Evolutionary conservation across 2,797 vertebrate genomes (phyloP).

Genomic region (Rhabdophis nuchalis): DNA sequence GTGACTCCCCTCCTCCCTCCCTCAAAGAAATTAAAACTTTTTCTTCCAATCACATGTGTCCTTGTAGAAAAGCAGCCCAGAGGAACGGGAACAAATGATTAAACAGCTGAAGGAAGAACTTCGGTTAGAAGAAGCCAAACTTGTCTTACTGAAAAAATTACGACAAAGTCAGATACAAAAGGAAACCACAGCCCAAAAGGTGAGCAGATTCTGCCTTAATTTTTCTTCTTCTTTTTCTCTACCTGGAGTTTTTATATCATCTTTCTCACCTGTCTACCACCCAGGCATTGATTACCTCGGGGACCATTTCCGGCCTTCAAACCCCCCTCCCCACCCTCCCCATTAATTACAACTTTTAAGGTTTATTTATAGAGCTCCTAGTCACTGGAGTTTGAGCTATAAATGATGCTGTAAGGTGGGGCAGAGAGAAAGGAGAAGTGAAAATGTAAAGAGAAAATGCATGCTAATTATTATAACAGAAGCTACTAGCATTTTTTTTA

Average conservation of each 20-base stretch:
- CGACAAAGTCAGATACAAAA: slow-evolving; percentile 98
- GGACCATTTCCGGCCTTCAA: not conserved
- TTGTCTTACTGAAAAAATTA: slow-evolving; percentile 93
- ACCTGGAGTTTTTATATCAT: not conserved
- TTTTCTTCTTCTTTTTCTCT: not conserved
- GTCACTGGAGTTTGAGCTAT: not conserved
- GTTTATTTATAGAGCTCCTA: not conserved
- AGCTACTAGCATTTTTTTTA: not conserved
- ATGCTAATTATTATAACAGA: not conserved
- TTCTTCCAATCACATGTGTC: not conserved
- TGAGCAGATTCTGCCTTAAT: slow-evolving; percentile 43
- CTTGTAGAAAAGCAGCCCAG: slow-evolving; percentile 85
- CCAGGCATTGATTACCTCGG: not conserved
- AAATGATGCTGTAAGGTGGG: not conserved
- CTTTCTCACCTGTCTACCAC: not conserved
- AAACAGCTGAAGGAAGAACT: slow-evolving; percentile 93
- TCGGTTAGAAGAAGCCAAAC: slow-evolving; percentile 93
- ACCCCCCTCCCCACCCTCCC: not conserved
- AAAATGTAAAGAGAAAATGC: not conserved
- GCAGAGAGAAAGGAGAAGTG: not conserved
- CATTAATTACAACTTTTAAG: not conserved
- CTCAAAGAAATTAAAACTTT: not conserved
- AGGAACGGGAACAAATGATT: slow-evolving; percentile 88
- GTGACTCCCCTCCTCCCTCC: not conserved
- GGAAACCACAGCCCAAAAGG: slow-evolving; percentile 87